Percentiles rank a stretch among this genome's conserved stretches.
Evolutionary conservation across 2,113 vertebrate species (phyloP).

Genomic region (Labeo rohita): DNA sequence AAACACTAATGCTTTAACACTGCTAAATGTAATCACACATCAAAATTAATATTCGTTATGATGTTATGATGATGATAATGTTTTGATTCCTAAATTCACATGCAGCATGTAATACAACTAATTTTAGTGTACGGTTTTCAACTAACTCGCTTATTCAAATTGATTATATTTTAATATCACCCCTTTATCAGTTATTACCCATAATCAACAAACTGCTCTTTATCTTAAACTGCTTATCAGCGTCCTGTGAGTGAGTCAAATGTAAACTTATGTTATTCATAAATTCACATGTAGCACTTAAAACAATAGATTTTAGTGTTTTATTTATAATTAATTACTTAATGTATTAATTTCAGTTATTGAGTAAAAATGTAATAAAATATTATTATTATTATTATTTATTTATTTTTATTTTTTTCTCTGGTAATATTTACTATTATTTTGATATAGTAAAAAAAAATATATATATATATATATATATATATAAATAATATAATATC

Average conservation of each 20-base stretch:
- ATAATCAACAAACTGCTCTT: too few relatives aligned
- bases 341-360: too few relatives aligned
- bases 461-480: too few relatives aligned
- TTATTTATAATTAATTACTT: not conserved
- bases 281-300: not conserved
- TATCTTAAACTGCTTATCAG: not conserved
- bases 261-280: not conserved
- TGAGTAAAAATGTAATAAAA: too few relatives aligned
- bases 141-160: not conserved
- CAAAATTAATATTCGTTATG: not conserved
- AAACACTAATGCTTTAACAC: not conserved
- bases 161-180: not conserved
- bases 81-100: not conserved
- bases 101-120: not conserved
- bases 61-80: not conserved
- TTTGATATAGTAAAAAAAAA: too few relatives aligned
- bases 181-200: not conserved
- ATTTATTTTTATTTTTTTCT: too few relatives aligned
- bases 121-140: not conserved
- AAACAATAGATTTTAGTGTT: not conserved
- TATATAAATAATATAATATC: too few relatives aligned
- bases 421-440: too few relatives aligned
- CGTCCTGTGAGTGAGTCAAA: not conserved
- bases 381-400: too few relatives aligned
- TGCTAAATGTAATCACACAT: not conserved